Conservation (phyloP, 2,797 vertebrate genomes). For the Tapirus indicus region DNA sequence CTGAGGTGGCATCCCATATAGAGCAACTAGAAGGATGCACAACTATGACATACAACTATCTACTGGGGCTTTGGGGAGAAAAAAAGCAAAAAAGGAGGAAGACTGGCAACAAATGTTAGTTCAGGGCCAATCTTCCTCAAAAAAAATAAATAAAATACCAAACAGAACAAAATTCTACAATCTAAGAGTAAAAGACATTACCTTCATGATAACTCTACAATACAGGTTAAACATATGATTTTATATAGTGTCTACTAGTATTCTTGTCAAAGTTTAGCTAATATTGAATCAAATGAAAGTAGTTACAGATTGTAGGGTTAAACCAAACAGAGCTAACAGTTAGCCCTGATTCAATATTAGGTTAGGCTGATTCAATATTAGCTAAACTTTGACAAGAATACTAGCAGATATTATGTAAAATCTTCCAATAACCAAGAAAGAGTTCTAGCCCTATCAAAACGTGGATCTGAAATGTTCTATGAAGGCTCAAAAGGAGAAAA, state of each 20-base stretch:
- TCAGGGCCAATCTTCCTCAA: too few relatives aligned
- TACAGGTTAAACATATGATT: background rate
- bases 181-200: background rate
- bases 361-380: background rate
- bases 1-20: too few relatives aligned
- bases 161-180: background rate
- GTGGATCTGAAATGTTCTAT: slow-evolving; percentile 18
- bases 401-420: background rate
- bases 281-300: background rate
- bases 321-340: slow-evolving; percentile 18
- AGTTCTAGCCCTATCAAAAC: slow-evolving; percentile 1
- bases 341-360: background rate
- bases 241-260: background rate
- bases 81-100: too few relatives aligned
- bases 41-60: too few relatives aligned
- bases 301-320: background rate
- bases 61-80: too few relatives aligned
- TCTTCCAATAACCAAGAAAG: slow-evolving; percentile 23
- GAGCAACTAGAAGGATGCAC: too few relatives aligned
- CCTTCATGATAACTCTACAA: background rate
- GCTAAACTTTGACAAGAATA: slow-evolving; percentile 11
- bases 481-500: background rate
- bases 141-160: background rate
- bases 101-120: too few relatives aligned
- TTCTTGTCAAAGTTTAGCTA: background rate